Evolutionary conservation across 2,113 vertebrate genomes (phyloP).

Genomic region (Hippocampus abdominalis): DNA sequence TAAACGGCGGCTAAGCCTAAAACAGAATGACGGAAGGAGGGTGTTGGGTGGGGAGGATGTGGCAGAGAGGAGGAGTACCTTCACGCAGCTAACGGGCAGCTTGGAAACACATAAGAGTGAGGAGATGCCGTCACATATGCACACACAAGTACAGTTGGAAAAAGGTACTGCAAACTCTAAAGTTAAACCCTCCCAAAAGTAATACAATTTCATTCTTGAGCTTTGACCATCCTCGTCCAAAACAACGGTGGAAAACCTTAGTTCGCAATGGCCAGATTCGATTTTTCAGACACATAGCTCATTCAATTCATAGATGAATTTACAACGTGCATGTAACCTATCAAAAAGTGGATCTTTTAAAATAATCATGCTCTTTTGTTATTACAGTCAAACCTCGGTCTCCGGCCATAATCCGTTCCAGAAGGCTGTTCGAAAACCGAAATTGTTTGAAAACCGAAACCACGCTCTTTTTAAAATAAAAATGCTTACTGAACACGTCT

Average conservation of each 20-base stretch:
- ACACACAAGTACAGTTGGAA: slow-evolving; percentile 55
- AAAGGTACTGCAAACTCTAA: neutral
- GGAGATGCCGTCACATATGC: slow-evolving; percentile 83
- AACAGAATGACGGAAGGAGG: slow-evolving; percentile 24
- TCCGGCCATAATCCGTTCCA: no score
- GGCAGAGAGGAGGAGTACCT: slow-evolving; percentile 86
- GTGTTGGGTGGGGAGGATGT: slow-evolving; percentile 4
- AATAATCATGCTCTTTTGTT: no score
- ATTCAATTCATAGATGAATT: neutral
- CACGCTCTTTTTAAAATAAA: no score
- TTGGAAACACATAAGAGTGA: slow-evolving; percentile 99
- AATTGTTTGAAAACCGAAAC: no score
- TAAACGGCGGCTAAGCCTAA: slow-evolving; percentile 23
- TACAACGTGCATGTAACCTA: neutral
- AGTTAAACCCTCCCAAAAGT: neutral
- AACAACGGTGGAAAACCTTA: neutral
- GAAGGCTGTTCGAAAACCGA: no score
- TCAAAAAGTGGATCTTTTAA: no score
- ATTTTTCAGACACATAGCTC: neutral
- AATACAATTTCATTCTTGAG: neutral
- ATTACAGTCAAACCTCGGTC: no score
- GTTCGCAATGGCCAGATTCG: neutral
- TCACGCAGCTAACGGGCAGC: slow-evolving; percentile 99
- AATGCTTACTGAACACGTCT: no score
- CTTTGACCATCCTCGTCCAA: neutral